Evolutionary conservation across 2,113 vertebrate genomes (phyloP).

Genomic region (Silurus glanis): DNA sequence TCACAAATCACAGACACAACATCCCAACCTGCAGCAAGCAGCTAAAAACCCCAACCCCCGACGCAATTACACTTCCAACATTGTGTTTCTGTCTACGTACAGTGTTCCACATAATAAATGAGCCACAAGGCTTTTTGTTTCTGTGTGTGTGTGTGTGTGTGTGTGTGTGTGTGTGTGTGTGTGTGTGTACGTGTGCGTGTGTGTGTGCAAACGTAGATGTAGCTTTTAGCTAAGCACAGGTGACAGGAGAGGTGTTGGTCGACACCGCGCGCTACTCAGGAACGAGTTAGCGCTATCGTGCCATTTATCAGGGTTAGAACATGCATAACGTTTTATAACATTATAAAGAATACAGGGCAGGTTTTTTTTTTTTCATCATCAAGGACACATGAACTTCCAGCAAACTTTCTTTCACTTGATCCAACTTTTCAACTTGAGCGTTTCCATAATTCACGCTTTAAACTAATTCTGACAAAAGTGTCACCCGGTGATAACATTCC

Average conservation of each 20-base stretch:
- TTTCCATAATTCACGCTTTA: background rate
- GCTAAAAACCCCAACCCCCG: background rate
- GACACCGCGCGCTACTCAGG: background rate
- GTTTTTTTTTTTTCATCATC: background rate
- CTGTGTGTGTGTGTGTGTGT: no score
- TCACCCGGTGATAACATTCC: background rate
- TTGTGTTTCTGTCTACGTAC: background rate
- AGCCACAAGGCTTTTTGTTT: background rate
- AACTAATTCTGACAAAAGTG: background rate
- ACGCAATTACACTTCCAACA: background rate
- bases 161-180: no score
- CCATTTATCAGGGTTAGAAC: background rate
- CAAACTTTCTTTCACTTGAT: background rate
- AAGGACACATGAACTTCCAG: background rate
- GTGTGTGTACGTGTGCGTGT: no score
- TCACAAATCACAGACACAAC: background rate
- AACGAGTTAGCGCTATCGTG: background rate
- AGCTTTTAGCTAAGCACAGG: background rate
- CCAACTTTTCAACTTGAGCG: background rate
- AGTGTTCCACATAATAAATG: background rate
- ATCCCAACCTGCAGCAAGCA: background rate
- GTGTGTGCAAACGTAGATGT: background rate
- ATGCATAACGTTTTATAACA: background rate
- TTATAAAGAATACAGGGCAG: no score
- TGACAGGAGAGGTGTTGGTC: slow-evolving; percentile 16